Conservation (phyloP, 2,113 vertebrate species). For the Tragulus kanchil region DNA sequence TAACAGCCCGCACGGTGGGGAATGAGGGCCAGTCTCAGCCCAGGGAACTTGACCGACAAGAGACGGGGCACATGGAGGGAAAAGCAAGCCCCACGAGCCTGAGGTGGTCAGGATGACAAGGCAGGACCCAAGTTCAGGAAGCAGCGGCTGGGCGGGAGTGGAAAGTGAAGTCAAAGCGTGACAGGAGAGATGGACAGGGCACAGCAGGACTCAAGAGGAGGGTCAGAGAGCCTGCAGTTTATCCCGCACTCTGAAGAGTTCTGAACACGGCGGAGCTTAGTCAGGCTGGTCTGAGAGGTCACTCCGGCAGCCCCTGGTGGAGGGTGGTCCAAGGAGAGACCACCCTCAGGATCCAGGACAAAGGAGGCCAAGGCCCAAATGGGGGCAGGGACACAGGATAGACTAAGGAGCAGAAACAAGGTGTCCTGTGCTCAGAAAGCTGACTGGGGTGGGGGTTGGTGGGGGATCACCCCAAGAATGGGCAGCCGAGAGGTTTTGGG, state of each 20-base stretch:
- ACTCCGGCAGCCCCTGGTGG: background rate
- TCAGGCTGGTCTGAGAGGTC: background rate
- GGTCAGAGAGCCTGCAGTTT: background rate
- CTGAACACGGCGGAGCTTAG: background rate
- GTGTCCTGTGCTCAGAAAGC: background rate
- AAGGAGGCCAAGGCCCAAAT: background rate
- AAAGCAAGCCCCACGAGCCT: background rate
- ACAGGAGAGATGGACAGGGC: background rate
- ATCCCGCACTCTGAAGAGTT: background rate
- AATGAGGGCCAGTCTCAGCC: background rate
- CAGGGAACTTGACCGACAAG: background rate
- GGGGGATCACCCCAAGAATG: background rate
- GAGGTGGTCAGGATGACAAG: background rate
- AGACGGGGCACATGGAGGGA: background rate
- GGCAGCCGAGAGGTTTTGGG: background rate
- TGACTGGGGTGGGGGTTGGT: background rate
- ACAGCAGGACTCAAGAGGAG: background rate
- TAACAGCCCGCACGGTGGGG: no score
- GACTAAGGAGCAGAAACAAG: background rate
- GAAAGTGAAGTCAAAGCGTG: background rate
- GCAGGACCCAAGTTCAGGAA: background rate
- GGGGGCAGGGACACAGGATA: rapidly evolving
- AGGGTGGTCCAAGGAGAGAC: background rate
- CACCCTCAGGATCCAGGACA: background rate
- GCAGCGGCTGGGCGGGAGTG: rapidly evolving